Evolutionary conservation across 37 sponge, comb jelly and placozoan species (phyloP).

Genomic region (Theonella swinhoei): DNA sequence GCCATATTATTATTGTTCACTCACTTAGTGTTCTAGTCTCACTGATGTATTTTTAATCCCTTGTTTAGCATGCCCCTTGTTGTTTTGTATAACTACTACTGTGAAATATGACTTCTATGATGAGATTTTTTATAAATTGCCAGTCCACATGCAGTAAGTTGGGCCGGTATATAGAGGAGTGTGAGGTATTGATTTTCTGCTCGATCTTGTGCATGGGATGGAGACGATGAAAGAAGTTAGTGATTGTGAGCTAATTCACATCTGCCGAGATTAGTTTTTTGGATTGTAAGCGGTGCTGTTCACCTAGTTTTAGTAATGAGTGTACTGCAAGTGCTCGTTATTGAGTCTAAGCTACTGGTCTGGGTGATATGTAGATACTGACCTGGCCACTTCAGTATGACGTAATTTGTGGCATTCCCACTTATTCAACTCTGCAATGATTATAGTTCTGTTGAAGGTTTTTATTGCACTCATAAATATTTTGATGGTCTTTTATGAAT

Average conservation of each 20-base stretch:
- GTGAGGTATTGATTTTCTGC: too few relatives aligned
- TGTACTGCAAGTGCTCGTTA: constrained; percentile 7
- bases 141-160: too few relatives aligned
- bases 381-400: background rate
- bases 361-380: background rate
- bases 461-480: background rate
- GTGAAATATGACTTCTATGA: too few relatives aligned
- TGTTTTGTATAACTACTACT: background rate
- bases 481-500: too few relatives aligned
- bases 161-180: too few relatives aligned
- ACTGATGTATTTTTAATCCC: background rate
- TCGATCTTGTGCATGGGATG: too few relatives aligned
- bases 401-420: background rate
- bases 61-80: background rate
- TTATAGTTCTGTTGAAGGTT: background rate
- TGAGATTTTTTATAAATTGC: too few relatives aligned
- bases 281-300: background rate
- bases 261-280: background rate
- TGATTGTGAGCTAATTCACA: background rate
- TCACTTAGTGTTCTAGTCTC: background rate
- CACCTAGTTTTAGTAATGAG: too few relatives aligned
- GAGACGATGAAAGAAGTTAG: background rate
- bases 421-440: background rate
- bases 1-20: background rate
- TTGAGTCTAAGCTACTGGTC: constrained; percentile 10